A percentile compares a stretch with the other conserved stretches of the same genome.
phyloP scores from a whole-genome alignment of 2,888 invertebrate genomes.

The Nomada ruficornis region DNA sequence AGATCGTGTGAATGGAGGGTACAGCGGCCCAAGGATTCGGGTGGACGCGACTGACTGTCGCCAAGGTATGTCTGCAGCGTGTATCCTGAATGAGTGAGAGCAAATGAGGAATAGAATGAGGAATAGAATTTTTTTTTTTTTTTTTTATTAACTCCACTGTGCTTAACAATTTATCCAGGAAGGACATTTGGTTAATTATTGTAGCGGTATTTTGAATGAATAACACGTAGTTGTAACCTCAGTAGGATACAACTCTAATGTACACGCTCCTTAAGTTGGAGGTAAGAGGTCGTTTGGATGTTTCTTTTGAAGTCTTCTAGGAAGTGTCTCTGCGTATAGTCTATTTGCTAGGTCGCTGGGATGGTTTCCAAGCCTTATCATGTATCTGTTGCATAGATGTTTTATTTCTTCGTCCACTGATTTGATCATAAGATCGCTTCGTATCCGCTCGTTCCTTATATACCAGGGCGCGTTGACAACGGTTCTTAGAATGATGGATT shows the following conservation, averaged over 20 bases:
- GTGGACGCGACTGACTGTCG: no score
- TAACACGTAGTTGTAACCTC: not conserved
- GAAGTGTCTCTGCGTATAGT: not conserved
- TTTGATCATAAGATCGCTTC: no score
- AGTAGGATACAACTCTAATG: not conserved
- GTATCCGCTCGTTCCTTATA: no score
- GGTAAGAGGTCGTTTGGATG: not conserved
- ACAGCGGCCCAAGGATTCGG: no score
- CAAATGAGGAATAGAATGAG: no score
- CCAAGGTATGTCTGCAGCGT: no score
- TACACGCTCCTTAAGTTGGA: no score
- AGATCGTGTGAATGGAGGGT: no score
- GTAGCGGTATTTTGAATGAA: not conserved
- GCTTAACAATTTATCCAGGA: not conserved
- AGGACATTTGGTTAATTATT: constrained; percentile 1
- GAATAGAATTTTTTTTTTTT: no score
- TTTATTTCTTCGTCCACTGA: no score
- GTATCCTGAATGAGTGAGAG: no score
- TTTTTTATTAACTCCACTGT: not conserved
- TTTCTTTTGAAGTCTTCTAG: not conserved
- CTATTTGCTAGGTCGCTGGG: not conserved
- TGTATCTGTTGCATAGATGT: not conserved
- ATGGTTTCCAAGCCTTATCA: not conserved
- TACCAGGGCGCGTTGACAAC: not conserved
- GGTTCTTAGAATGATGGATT: not conserved